phyloP scores from a whole-genome alignment of 2,113 vertebrate genomes.

The Siniperca knerii region DNA sequence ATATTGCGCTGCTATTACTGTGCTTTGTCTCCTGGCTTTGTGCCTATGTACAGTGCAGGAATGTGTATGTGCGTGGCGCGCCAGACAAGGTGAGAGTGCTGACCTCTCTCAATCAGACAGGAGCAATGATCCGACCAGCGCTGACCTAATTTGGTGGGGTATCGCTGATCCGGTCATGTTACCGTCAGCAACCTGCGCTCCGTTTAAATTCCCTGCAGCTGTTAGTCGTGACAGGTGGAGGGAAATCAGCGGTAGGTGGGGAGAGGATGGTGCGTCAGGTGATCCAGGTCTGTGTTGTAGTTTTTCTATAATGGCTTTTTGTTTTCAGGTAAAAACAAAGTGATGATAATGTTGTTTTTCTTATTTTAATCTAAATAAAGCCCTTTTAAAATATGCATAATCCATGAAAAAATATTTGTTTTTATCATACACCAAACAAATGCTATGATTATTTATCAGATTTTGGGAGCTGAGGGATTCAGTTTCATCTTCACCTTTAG shows the following conservation, averaged over 20 bases:
- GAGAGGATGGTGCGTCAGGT: constrained; percentile 12
- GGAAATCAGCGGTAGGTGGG: constrained; percentile 9
- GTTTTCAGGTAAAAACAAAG: not conserved
- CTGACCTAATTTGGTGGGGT: constrained; percentile 76
- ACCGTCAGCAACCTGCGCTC: constrained; percentile 52
- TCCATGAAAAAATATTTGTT: not conserved
- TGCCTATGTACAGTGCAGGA: constrained; percentile 17
- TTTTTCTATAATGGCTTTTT: not conserved
- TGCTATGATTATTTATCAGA: not conserved
- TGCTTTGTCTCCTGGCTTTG: constrained; percentile 43
- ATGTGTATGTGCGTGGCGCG: constrained; percentile 17
- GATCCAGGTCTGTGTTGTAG: constrained; percentile 5
- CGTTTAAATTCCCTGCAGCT: constrained; percentile 64
- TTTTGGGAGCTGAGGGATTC: too few species aligned
- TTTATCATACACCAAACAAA: not conserved
- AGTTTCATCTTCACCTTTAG: too few species aligned
- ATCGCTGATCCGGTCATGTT: constrained; percentile 69
- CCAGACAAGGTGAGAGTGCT: constrained; percentile 73
- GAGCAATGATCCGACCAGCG: constrained; percentile 58
- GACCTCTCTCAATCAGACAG: constrained; percentile 69
- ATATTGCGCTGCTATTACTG: constrained; percentile 20
- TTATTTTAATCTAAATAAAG: not conserved
- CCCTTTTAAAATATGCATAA: not conserved
- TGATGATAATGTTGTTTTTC: not conserved
- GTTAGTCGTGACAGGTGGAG: constrained; percentile 53